Base-by-base conservation (phyloP, 2,888 invertebrate genomes). In the Xylocampa areola region DNA sequence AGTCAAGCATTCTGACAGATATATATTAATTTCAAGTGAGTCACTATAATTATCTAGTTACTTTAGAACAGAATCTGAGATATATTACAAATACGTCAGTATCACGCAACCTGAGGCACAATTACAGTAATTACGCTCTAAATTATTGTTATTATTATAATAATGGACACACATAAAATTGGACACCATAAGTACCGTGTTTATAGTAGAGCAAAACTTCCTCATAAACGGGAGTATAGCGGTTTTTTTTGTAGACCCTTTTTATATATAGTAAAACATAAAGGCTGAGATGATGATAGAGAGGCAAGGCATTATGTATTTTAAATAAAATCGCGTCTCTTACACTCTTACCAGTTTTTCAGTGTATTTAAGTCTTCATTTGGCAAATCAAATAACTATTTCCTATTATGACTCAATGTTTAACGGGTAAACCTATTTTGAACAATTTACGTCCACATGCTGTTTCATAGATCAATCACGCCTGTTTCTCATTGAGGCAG, bases 51-150 rank as follows among this genome's bases (percentile, higher is more conserved):
- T 8, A 14, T 25, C 4, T 36, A 14, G 25, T 27, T 8, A 14
- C 2, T 0, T 23, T 19, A 36, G 8, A 27, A 45, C 3, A 47
- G 55, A 58, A 49, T 32, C 36, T 16, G n/a, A 39, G 35, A 54
- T 19, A 30, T 5, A 53, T 55, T 8, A 39, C 7, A 39, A 25
- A 43, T 41, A 32, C 51, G 39, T 17, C 16, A 43, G 32, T 40
- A 51, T 32, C 63, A 60, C 51, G 43, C 64, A 39, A 53, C 25
- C 29, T 32, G n/a, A 23, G 23, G 29, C 8, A 59, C 11, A 45
- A 67, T 53, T 14, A 64, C 55, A 47, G 58, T 61, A 36, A 75
- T 75, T 74, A 68, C 23, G 11, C 33, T 21, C 17, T 36, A 47
- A 32, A 33, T 48, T 40, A 51, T 53, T 29, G 32, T 41, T 19